Evolutionary conservation across 1,140 invertebrate species (phyloP).

Genomic region (Phortica variegata): DNA sequence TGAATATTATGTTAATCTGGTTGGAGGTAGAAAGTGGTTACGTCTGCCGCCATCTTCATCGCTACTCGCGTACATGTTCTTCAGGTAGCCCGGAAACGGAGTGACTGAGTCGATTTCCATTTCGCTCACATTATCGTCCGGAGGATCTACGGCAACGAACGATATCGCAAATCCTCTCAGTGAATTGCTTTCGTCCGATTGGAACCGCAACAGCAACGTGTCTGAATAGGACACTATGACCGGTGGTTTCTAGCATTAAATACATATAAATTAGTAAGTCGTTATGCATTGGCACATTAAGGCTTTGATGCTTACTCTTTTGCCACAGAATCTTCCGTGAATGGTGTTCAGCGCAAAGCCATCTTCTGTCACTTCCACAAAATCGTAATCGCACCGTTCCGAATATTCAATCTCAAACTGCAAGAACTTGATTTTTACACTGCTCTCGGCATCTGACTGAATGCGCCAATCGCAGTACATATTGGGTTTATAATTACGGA

Average conservation of each 20-base stretch:
- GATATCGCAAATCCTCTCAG: constrained; percentile 89
- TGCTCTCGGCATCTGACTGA: constrained; percentile 73
- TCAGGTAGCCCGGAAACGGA: constrained; percentile 53
- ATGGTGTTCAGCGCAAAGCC: constrained; percentile 57
- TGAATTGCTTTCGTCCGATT: constrained; percentile 85
- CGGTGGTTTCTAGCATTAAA: constrained; percentile 70
- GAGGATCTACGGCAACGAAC: constrained; percentile 72
- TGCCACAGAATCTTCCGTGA: constrained; percentile 50
- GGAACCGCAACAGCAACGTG: constrained; percentile 81
- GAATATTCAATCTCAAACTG: constrained; percentile 90
- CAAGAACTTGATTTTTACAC: constrained; percentile 82
- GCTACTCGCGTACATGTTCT: constrained; percentile 36
- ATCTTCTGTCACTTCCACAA: constrained; percentile 71
- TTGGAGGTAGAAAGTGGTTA: too few species aligned
- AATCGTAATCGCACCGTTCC: constrained; percentile 85
- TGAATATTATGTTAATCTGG: too few species aligned
- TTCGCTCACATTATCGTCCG: constrained; percentile 39
- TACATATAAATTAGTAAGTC: too few species aligned
- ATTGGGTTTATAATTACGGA: constrained; percentile 82
- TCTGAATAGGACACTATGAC: constrained; percentile 86
- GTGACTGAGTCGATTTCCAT: constrained; percentile 42
- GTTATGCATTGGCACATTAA: not conserved
- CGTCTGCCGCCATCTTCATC: constrained; percentile 5
- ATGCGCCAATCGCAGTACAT: constrained; percentile 95
- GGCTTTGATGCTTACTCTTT: constrained; percentile 17